Base-by-base conservation (phyloP, 2,797 vertebrate species). In the Phoeniculus purpureus region DNA sequence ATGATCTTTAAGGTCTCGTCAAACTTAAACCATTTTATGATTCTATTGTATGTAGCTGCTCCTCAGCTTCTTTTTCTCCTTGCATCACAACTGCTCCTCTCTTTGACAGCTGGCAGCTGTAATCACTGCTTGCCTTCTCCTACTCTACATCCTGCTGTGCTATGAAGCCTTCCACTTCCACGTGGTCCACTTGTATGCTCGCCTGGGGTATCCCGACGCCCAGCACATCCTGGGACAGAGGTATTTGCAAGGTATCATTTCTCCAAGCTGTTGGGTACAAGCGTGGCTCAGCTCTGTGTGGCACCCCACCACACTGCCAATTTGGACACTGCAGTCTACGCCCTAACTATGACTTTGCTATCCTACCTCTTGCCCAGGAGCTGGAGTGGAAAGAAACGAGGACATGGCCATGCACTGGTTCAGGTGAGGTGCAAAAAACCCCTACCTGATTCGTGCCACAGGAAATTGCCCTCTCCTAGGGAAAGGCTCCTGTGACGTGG, bases 191-290 rank as follows among this genome's bases (percentile, higher is more conserved):
- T 15, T 95, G 60, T 97, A 97, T 0, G 96, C 96, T 78, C 51
- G 0, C 43, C 88, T 97, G 75, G 97, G 96, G 6, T 97, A 96
- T 55, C 37, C 95, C 50, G 78, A 59, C 4, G 96, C 95, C 40
- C 97, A 97, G 90, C 95, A 96, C 82, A 92, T 96, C 47, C 73
- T 97, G 91, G 97, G 96, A 23, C 96, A 97, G 87, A 97, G 97
- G 84, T 97, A 97, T 71, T 85, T 97, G 84, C 96, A 94, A 97
- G 97, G 96, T 98, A 95, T 87, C 10, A 19, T n/a, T 80, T 73
- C 60, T 81, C 47, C 59, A 75, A 1, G 26, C 32, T 0, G 0
- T 20, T 32, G 72, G 65, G 21, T 37, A 54, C 15, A 67, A 29
- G 34, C 0, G 1, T 37, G 43, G 34, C 50, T 80, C 34, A n/a